Evolutionary conservation across 2,888 invertebrate genomes (phyloP).

Genomic region (Eretmocerus hayati): DNA sequence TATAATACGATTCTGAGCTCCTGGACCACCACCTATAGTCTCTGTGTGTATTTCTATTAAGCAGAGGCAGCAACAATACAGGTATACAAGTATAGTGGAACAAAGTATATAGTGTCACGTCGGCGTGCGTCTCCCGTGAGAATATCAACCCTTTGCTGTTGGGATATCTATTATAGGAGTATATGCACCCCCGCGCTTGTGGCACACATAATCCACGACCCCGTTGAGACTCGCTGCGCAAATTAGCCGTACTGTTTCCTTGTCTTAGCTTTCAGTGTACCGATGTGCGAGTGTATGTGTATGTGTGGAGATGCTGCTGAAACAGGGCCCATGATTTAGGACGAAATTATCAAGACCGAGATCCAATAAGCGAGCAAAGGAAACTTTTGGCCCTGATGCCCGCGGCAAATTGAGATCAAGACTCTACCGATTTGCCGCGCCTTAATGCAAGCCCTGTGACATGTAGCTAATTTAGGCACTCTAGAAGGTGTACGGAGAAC

Average conservation of each 20-base stretch:
- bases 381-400: constrained; percentile 35
- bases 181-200: constrained; percentile 23
- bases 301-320: not conserved
- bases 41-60: too few species aligned
- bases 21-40: too few species aligned
- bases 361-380: constrained; percentile 38
- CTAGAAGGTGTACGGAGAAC: too few species aligned
- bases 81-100: too few species aligned
- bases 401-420: constrained; percentile 41
- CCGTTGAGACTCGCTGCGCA: constrained; percentile 14
- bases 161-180: constrained; percentile 4
- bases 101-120: constrained; percentile 40
- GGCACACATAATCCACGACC: constrained; percentile 32
- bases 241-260: not conserved
- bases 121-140: constrained; percentile 39
- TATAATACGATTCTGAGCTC: too few species aligned
- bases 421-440: not conserved
- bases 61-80: too few species aligned
- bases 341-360: constrained; percentile 42
- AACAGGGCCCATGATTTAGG: constrained; percentile 37
- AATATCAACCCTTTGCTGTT: constrained; percentile 44
- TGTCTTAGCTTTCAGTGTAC: too few species aligned
- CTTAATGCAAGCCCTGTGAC: not conserved
- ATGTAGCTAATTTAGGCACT: too few species aligned
- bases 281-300: too few species aligned